These are phyloP conservation scores for Epistrophe grossulariae DNA, from an alignment of 2,888 invertebrate genomes.

Conservation along the genomic window DNA sequence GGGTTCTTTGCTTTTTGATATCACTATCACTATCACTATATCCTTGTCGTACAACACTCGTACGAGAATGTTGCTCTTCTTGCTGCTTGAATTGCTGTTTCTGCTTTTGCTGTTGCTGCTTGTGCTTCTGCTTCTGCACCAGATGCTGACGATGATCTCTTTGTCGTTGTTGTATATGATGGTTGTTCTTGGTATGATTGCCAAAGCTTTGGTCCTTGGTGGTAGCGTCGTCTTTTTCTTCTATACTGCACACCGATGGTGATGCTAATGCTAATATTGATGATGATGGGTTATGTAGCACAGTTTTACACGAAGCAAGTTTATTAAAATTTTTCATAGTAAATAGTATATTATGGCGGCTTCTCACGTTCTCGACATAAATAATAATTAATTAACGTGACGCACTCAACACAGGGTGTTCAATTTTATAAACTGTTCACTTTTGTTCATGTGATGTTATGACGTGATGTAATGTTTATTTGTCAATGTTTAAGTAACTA, in stretches of 20 bases:
- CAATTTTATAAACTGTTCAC: background rate
- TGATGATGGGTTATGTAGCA: constrained; percentile 39
- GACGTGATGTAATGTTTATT: background rate
- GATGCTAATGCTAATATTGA: background rate
- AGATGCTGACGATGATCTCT: constrained; percentile 35
- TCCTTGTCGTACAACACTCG: constrained; percentile 21
- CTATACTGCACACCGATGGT: background rate
- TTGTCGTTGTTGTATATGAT: constrained; percentile 40
- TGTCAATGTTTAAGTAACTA: constrained; percentile 21
- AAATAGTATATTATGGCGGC: constrained; percentile 40
- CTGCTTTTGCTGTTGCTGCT: background rate
- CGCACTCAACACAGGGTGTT: constrained; percentile 24
- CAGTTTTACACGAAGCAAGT: constrained; percentile 64
- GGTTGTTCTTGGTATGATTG: constrained; percentile 41
- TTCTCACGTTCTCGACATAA: constrained; percentile 70
- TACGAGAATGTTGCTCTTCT: background rate
- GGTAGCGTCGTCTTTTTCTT: constrained; percentile 2
- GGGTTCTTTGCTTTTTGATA: constrained; percentile 21
- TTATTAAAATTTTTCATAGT: constrained; percentile 75
- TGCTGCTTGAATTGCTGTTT: constrained; percentile 20
- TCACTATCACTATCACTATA: constrained; percentile 5
- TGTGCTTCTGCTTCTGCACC: constrained; percentile 34
- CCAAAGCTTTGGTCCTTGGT: constrained; percentile 29
- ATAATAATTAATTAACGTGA: constrained; percentile 45
- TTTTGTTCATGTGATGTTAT: background rate